Evolutionary conservation across 2,797 vertebrate genomes (phyloP).

Genomic region (Pogonophryne albipinna): DNA sequence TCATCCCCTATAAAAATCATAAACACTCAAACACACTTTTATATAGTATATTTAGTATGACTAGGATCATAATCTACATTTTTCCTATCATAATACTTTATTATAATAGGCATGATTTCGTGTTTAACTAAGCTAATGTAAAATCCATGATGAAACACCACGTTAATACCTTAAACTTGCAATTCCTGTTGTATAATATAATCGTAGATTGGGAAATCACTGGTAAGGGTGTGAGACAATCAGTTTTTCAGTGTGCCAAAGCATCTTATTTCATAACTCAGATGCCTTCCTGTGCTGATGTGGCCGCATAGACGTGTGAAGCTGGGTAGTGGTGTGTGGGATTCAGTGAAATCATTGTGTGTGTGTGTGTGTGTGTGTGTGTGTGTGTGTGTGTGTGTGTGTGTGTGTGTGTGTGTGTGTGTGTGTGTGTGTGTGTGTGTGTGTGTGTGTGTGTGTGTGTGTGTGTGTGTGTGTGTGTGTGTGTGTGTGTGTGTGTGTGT

Average conservation of each 20-base stretch:
- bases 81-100: not conserved
- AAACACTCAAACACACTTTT: not conserved
- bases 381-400: too few relatives aligned
- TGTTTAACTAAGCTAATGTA: not conserved
- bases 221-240: conserved; percentile 22
- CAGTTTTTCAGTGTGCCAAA: not conserved
- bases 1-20: not conserved
- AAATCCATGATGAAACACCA: not conserved
- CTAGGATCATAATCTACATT: not conserved
- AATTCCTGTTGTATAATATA: not conserved
- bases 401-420: conserved; percentile 6
- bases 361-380: conserved; percentile 3
- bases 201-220: conserved; percentile 5
- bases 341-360: conserved; percentile 17
- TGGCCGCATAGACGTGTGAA: conserved; percentile 18
- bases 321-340: conserved; percentile 22
- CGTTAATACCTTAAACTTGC: not conserved
- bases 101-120: not conserved
- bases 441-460: conserved; percentile 3
- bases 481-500: not conserved
- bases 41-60: not conserved
- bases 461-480: not conserved
- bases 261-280: conserved; percentile 22
- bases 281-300: conserved; percentile 16
- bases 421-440: conserved; percentile 13